Evolutionary conservation across 2,888 invertebrate genomes (phyloP).

Genomic region (Eurytoma californica): DNA sequence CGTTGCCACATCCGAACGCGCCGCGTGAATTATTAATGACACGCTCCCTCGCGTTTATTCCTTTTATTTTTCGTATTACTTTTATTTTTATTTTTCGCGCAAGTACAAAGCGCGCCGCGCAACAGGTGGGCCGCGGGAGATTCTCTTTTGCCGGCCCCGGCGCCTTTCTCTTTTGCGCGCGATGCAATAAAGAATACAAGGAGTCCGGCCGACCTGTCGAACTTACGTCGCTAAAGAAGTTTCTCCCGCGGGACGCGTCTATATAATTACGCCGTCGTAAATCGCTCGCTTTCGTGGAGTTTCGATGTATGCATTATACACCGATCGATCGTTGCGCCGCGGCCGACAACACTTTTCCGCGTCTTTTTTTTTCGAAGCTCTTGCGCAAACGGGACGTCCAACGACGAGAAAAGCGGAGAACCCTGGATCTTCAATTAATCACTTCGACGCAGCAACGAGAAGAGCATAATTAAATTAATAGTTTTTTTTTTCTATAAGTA

Average conservation of each 20-base stretch:
- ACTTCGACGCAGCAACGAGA: no score
- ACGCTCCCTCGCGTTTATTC: background rate
- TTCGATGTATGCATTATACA: background rate
- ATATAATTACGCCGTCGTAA: conserved; percentile 13
- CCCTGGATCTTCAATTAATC: no score
- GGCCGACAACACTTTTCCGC: background rate
- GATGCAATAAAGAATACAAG: background rate
- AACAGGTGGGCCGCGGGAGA: background rate
- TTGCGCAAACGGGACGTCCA: background rate
- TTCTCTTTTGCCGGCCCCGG: background rate
- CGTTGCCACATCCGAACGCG: background rate
- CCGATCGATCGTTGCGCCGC: background rate
- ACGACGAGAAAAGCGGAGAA: no score
- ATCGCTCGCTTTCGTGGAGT: background rate
- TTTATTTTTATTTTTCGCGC: background rate
- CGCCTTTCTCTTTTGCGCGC: background rate
- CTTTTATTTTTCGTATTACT: no score
- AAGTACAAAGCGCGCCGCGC: background rate
- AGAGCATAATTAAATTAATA: no score
- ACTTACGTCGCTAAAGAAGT: background rate
- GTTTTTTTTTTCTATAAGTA: no score
- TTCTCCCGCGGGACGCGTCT: conserved; percentile 10
- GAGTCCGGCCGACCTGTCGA: background rate
- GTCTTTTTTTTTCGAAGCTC: background rate
- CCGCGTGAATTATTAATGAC: conserved; percentile 34